Conservation (phyloP, 2,113 vertebrate species). For the Orcinus orca region DNA sequence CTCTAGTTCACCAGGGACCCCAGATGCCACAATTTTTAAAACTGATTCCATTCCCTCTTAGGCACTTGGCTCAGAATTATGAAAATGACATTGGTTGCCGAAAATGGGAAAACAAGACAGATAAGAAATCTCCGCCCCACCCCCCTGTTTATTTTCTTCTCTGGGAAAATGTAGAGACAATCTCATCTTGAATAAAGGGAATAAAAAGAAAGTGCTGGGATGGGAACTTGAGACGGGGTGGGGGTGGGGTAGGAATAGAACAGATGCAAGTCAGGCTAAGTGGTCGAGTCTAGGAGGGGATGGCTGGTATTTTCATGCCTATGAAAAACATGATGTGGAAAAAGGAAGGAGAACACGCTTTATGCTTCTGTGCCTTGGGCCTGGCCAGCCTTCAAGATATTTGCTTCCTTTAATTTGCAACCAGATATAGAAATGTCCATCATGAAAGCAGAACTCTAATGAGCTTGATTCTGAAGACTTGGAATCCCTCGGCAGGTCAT, state of each 20-base stretch:
- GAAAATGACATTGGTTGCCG: not conserved
- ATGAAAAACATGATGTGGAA: not conserved
- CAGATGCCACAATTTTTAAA: not conserved
- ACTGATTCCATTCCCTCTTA: not conserved
- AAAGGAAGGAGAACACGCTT: not conserved
- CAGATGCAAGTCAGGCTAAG: not conserved
- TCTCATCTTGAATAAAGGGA: not conserved
- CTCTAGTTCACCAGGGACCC: not conserved
- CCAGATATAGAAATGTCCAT: not conserved
- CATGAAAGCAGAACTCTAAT: not conserved
- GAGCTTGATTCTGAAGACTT: not conserved
- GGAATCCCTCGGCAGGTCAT: not conserved
- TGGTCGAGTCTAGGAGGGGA: not conserved
- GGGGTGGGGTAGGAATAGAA: not conserved
- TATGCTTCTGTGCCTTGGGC: not conserved
- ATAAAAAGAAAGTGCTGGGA: not conserved
- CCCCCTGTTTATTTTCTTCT: not conserved
- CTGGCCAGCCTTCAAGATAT: not conserved
- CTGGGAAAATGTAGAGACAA: not conserved
- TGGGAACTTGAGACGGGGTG: not conserved
- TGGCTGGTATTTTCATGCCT: not conserved
- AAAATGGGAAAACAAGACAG: not conserved
- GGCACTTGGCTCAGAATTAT: not conserved
- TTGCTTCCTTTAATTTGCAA: conserved; percentile 7
- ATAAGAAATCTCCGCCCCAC: not conserved